phyloP scores from a whole-genome alignment of 2,888 invertebrate species.

The Spisula subtruncata region DNA sequence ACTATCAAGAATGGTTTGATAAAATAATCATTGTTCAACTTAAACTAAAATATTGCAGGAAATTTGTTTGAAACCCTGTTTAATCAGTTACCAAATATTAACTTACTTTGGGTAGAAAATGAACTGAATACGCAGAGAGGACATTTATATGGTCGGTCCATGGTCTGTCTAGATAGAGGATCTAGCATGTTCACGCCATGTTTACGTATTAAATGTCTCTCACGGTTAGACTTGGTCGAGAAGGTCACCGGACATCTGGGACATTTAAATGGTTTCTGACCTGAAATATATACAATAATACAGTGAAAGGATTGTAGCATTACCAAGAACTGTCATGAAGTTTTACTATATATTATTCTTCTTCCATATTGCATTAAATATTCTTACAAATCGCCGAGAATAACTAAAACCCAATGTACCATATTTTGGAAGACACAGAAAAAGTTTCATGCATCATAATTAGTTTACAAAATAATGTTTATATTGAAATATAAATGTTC shows the following conservation, averaged over 20 bases:
- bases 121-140: conserved; percentile 94
- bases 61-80: too few relatives aligned
- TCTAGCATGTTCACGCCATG: conserved; percentile 90
- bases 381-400: not conserved
- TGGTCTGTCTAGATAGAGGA: conserved; percentile 90
- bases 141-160: conserved; percentile 90
- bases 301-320: not conserved
- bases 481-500: too few relatives aligned
- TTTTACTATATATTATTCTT: too few relatives aligned
- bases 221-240: conserved; percentile 99
- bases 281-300: conserved; percentile 71
- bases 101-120: conserved; percentile 91
- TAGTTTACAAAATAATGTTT: too few relatives aligned
- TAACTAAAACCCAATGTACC: not conserved
- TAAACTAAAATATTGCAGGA: too few relatives aligned
- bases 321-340: too few relatives aligned
- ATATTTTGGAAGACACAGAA: not conserved
- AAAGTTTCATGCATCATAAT: too few relatives aligned
- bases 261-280: conserved; percentile 98
- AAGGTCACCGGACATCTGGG: conserved; percentile 97
- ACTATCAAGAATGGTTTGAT: too few relatives aligned
- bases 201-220: conserved; percentile 96
- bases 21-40: too few relatives aligned
- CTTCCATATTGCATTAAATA: not conserved
- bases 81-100: not conserved